These are phyloP conservation scores for Anthopleura xanthogrammica DNA, from an alignment of 92 coral and sea anemone species.

Conservation along the genomic window DNA sequence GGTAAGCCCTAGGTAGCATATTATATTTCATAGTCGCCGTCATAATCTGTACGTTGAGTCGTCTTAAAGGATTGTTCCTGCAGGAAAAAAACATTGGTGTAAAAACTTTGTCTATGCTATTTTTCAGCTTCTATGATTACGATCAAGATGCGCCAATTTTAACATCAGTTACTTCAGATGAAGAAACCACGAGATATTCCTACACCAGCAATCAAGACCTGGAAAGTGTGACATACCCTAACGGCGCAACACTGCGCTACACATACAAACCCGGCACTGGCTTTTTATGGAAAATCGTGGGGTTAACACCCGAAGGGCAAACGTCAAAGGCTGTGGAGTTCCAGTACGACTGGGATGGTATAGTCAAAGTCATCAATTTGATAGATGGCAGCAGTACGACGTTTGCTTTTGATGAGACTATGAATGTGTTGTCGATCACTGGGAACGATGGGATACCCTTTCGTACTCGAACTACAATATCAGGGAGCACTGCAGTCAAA, in stretches of 20 bases:
- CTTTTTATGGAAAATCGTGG: conserved; percentile 41
- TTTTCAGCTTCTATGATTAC: conserved; percentile 57
- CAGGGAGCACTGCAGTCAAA: conserved; percentile 27
- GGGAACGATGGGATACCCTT: conserved; percentile 43
- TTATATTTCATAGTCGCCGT: background rate
- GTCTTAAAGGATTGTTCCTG: too few relatives aligned
- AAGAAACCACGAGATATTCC: conserved; percentile 47
- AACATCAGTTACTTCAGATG: conserved; percentile 46
- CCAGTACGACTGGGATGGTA: conserved; percentile 65
- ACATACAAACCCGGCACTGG: conserved; percentile 50
- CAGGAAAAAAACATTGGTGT: too few relatives aligned
- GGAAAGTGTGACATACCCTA: conserved; percentile 57
- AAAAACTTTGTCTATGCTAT: background rate
- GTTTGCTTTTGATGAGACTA: conserved; percentile 37
- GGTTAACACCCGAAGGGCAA: conserved; percentile 43
- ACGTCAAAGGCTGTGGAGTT: conserved; percentile 35
- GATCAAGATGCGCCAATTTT: conserved; percentile 27
- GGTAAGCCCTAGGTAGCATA: background rate
- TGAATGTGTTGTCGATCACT: conserved; percentile 27
- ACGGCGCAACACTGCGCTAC: conserved; percentile 44
- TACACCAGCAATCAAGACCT: conserved; percentile 57
- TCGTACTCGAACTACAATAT: conserved; percentile 24
- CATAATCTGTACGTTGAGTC: too few relatives aligned
- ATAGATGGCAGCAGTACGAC: conserved; percentile 30
- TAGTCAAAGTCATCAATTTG: conserved; percentile 25